Conservation (phyloP, 1,140 invertebrate species). For the Drosophila pseudoobscura region DNA sequence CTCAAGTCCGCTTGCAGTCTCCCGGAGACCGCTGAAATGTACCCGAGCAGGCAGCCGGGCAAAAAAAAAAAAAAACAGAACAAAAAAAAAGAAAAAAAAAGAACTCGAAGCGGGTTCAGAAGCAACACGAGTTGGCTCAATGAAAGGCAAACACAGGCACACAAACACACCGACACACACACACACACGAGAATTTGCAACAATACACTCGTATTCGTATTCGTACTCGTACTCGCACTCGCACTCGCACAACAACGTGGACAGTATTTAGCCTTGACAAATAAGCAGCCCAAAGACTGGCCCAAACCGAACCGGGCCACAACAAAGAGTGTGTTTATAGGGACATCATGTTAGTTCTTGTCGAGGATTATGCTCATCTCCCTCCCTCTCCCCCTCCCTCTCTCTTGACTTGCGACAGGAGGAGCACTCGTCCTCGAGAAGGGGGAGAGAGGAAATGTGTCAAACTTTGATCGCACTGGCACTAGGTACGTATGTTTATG, state of each 20-base stretch:
- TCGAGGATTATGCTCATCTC: no score
- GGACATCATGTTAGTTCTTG: conserved; percentile 9
- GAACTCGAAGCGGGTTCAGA: conserved; percentile 11
- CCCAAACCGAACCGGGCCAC: conserved; percentile 3
- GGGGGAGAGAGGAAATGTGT: conserved; percentile 7
- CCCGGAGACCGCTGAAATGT: conserved; percentile 78
- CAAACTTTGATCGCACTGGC: conserved; percentile 9
- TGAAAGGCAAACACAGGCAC: conserved; percentile 37
- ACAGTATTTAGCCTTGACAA: conserved; percentile 55
- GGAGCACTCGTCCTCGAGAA: no score
- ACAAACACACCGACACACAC: conserved; percentile 8
- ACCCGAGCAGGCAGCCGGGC: conserved; percentile 61
- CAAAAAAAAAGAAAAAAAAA: conserved; percentile 36
- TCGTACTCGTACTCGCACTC: conserved; percentile 9
- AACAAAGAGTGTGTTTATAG: conserved; percentile 34
- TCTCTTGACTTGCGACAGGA: no score
- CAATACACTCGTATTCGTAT: conserved; percentile 14
- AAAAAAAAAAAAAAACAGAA: conserved; percentile 39
- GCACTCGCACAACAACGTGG: conserved; percentile 24
- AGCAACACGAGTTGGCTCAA: conserved; percentile 32
- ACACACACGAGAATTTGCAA: conserved; percentile 33
- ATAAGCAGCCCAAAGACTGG: conserved; percentile 34
- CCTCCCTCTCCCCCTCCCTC: no score
- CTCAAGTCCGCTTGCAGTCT: conserved; percentile 40
- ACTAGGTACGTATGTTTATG: conserved; percentile 28